phyloP scores from a whole-genome alignment of 2,113 vertebrate genomes.

The Sarotherodon lohbergeri region DNA sequence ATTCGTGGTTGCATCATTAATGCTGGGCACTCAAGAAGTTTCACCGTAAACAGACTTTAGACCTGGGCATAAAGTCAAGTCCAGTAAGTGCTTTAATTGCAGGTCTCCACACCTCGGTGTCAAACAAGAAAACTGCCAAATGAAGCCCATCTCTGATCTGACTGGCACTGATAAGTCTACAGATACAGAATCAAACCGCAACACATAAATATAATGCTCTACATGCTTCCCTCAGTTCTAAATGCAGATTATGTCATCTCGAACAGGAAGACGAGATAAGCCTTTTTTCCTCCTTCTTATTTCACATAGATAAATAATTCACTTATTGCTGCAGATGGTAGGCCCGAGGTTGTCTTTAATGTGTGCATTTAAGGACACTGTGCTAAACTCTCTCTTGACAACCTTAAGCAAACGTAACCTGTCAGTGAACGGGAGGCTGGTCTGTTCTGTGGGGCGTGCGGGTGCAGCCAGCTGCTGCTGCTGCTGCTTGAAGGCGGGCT shows the following conservation, averaged over 20 bases:
- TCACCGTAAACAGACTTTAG: slow-evolving; percentile 1
- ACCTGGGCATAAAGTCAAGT: not conserved
- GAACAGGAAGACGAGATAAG: not conserved
- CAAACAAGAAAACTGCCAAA: not conserved
- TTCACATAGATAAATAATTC: slow-evolving; percentile 8
- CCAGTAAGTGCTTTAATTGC: not conserved
- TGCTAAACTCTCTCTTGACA: not conserved
- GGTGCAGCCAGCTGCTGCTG: slow-evolving; percentile 44
- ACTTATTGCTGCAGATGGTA: not conserved
- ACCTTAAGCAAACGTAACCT: not conserved
- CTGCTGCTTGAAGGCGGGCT: slow-evolving; percentile 62
- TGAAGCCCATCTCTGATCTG: not conserved
- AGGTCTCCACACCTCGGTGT: not conserved
- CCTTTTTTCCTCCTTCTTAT: not conserved
- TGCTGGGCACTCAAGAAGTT: not conserved
- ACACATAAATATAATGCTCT: not conserved
- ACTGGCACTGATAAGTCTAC: not conserved
- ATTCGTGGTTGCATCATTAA: not conserved
- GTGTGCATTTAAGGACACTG: not conserved
- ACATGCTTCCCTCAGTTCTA: not conserved
- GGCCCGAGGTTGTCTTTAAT: not conserved
- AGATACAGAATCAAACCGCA: not conserved
- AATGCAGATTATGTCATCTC: not conserved
- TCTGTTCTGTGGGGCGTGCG: not conserved
- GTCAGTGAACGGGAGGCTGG: not conserved